Evolutionary conservation across 1,140 invertebrate genomes (phyloP).

Genomic region (Papilio helenus): DNA sequence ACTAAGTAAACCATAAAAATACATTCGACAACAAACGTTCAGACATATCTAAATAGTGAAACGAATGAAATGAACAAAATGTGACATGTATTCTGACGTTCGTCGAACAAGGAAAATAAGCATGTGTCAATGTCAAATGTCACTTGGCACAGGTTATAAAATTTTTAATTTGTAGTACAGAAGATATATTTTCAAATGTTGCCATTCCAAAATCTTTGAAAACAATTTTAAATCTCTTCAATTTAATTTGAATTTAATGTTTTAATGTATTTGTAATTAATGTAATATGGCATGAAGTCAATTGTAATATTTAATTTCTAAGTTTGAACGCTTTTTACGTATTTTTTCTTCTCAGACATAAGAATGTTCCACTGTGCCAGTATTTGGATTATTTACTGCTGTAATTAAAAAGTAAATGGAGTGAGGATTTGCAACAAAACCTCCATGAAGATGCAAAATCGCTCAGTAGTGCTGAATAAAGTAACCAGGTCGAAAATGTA

Average conservation of each 20-base stretch:
- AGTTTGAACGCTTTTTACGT: background rate
- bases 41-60: slow-evolving; percentile 37
- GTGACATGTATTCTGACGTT: background rate
- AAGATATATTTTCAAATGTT: background rate
- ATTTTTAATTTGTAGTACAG: background rate
- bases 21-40: slow-evolving; percentile 57
- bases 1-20: slow-evolving; percentile 41
- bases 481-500: too few species aligned
- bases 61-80: slow-evolving; percentile 7
- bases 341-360: too few species aligned
- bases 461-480: too few species aligned
- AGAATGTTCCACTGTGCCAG: too few species aligned
- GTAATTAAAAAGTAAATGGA: too few species aligned
- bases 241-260: background rate
- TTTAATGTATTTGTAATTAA: background rate
- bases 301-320: background rate
- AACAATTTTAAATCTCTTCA: background rate
- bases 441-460: too few species aligned
- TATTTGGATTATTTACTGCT: too few species aligned
- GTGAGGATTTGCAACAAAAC: too few species aligned
- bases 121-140: slow-evolving; percentile 5
- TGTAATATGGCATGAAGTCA: too few species aligned
- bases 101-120: background rate
- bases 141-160: background rate
- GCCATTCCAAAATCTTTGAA: background rate